These are phyloP conservation scores for Fistularia commersonii DNA, from an alignment of 2,797 vertebrate genomes.

Conservation along the genomic window DNA sequence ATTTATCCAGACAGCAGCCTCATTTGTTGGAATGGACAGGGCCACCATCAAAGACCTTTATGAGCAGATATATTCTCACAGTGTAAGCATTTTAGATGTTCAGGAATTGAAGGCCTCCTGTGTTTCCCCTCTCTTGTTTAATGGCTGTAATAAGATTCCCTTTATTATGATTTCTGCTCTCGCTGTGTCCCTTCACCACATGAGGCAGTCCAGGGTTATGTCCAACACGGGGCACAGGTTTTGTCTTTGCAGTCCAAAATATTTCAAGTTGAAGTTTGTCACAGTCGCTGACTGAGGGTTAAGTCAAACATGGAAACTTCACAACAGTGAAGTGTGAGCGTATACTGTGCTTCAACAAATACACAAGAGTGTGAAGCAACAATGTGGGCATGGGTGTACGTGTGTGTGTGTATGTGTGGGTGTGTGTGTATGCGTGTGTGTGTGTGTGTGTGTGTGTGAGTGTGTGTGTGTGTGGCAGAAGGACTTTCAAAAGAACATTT, in stretches of 20 bases:
- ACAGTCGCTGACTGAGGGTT: conserved; percentile 5
- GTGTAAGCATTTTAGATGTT: conserved; percentile 65
- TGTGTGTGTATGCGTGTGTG: no score
- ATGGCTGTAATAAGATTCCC: conserved; percentile 70
- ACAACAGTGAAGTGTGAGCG: not conserved
- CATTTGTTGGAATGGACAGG: conserved; percentile 54
- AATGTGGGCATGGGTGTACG: no score
- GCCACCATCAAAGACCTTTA: conserved; percentile 77
- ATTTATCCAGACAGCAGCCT: conserved; percentile 67
- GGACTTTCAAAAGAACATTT: no score
- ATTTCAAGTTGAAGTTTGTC: conserved; percentile 13
- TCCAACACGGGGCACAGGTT: conserved; percentile 22
- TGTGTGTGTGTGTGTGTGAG: no score
- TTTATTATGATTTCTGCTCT: conserved; percentile 66
- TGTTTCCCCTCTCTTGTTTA: conserved; percentile 67
- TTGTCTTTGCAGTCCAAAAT: conserved; percentile 21
- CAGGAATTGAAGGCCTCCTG: conserved; percentile 44
- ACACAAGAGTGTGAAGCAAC: no score
- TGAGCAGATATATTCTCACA: conserved; percentile 70
- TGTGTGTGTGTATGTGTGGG: no score
- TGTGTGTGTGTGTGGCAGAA: no score
- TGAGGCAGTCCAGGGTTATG: conserved; percentile 23
- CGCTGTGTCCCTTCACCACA: conserved; percentile 27
- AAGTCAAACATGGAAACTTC: not conserved
- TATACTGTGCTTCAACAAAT: conserved; percentile 4